phyloP scores from a whole-genome alignment of 2,113 vertebrate species.

The Sterrhoptilus dennistouni region DNA sequence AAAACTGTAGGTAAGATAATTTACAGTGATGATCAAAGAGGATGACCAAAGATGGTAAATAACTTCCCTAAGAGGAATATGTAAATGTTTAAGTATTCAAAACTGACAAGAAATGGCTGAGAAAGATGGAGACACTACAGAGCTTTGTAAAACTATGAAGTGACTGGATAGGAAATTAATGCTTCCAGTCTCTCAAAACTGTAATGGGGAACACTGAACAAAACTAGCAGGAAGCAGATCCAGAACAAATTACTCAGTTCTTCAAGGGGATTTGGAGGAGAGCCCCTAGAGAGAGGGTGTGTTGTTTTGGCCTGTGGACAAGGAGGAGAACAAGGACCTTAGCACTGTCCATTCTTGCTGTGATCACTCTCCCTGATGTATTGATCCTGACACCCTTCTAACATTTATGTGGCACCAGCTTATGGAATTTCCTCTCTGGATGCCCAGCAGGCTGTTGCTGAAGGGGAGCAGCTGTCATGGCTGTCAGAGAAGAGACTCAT shows the following conservation, averaged over 20 bases:
- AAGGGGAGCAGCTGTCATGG: neutral
- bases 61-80: neutral
- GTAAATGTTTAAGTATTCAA: neutral
- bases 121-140: neutral
- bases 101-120: neutral
- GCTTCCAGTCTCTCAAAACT: neutral
- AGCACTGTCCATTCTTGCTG: neutral
- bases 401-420: neutral
- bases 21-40: neutral
- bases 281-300: neutral
- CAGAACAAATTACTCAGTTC: neutral
- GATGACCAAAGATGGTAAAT: neutral
- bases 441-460: slow-evolving; percentile 15
- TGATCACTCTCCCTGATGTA: neutral
- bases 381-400: neutral
- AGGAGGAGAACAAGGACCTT: neutral
- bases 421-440: neutral
- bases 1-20: neutral
- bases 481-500: slow-evolving; percentile 34
- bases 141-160: neutral
- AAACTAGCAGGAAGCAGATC: neutral
- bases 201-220: neutral
- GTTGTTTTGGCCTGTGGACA: neutral
- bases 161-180: neutral
- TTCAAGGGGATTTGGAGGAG: neutral